phyloP scores from a whole-genome alignment of 2,888 invertebrate species.

The Nudaria mundana region DNA sequence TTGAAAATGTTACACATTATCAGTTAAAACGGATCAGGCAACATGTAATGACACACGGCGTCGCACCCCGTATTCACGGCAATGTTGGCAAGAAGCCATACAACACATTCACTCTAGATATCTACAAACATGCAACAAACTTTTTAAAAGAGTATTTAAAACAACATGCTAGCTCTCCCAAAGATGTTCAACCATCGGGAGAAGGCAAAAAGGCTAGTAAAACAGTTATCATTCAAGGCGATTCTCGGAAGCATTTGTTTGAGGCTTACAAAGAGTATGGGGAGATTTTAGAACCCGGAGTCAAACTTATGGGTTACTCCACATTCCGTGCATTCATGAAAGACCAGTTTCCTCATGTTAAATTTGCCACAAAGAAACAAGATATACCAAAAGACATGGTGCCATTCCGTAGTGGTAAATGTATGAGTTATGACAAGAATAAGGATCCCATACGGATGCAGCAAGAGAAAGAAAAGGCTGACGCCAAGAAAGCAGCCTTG shows the following conservation, averaged over 20 bases:
- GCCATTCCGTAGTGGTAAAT: conserved; percentile 78
- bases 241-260: conserved; percentile 85
- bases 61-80: conserved; percentile 88
- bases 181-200: conserved; percentile 72
- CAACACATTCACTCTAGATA: conserved; percentile 89
- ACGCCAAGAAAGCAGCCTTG: conserved; percentile 75
- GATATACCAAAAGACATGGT: conserved; percentile 72
- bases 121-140: conserved; percentile 88
- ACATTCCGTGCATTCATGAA: conserved; percentile 91
- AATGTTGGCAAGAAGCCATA: conserved; percentile 91
- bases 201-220: conserved; percentile 77
- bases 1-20: conserved; percentile 90
- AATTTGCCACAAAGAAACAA: conserved; percentile 84
- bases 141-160: conserved; percentile 88
- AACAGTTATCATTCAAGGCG: conserved; percentile 75
- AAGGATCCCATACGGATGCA: conserved; percentile 75
- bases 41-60: conserved; percentile 89
- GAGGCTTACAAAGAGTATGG: conserved; percentile 88
- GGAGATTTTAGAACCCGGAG: conserved; percentile 84
- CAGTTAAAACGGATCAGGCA: conserved; percentile 89
- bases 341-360: conserved; percentile 89
- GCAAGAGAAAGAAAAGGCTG: conserved; percentile 74
- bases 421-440: conserved; percentile 77
- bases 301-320: conserved; percentile 90
- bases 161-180: conserved; percentile 81